Base-by-base conservation (phyloP, 2,888 invertebrate species). In the Drosophila paramelanica region DNA sequence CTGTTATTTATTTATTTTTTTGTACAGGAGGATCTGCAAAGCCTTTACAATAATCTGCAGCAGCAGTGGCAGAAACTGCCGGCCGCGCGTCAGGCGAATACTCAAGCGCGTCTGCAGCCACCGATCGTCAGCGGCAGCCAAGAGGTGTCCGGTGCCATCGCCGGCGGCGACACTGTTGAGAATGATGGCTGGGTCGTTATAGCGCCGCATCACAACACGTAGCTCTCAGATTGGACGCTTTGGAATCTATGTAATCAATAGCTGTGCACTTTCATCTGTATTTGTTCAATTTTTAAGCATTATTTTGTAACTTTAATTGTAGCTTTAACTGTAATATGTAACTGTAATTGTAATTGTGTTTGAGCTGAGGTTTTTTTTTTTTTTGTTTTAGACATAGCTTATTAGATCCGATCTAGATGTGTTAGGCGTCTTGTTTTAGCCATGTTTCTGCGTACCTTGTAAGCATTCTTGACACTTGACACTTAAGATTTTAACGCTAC, bases 121-220 rank as follows among this genome's bases (percentile, higher is more conserved):
- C 10, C 77, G 6, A 20, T 46, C 1, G 49, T 42, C 67, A 55
- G 14, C 51, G 57, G 25, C 27, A 55, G 49, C 13, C 75, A 57
- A 23, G 78, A 71, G 6, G 2, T 42, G 6, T 1, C 57, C 1
- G 45, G 46, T 1, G 49, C 23, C 5, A 7, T n/a, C 17, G 20
- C 13, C 14, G 17, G 42, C 27, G 39, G 51, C 14, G 90, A 89
- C 1, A n/a, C 68, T 7, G 69, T 81, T 14, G 85, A 88, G 43
- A 90, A 91, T 56, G 92, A 92, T 67, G 91, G 91, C 20, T 92
- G 92, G 92, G 92, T 92, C 47, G 84, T 92, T 27, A 88, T 92
- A 62, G 80, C 87, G 14, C 81, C 89, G 17, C 90, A 91, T 65
- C 79, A 88, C 46, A 91, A 90, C 52, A 80, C 91, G 83, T 92